These are phyloP conservation scores for Athalia cordata DNA, from an alignment of 2,888 invertebrate genomes.

Conservation along the genomic window DNA sequence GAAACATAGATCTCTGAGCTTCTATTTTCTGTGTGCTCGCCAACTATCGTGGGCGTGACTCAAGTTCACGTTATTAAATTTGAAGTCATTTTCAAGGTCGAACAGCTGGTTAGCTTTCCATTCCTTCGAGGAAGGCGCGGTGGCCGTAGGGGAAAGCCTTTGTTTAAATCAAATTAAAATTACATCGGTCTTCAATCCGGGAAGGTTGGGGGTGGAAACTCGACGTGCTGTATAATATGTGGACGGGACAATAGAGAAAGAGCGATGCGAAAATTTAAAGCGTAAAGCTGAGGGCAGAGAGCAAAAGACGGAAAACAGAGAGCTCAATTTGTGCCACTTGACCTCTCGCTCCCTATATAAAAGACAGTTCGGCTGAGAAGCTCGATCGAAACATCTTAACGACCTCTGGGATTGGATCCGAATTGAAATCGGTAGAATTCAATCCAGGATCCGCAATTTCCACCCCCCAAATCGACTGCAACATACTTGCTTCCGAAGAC, in stretches of 20 bases:
- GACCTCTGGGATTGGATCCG: slow-evolving; percentile 29
- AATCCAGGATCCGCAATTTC: neutral
- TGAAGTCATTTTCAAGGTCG: neutral
- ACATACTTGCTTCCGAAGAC: neutral
- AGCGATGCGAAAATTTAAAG: no score
- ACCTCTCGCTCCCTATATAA: slow-evolving; percentile 33
- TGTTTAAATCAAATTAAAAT: slow-evolving; percentile 17
- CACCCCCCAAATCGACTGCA: neutral
- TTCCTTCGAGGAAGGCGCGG: neutral
- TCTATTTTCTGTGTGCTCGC: neutral
- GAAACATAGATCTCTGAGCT: neutral
- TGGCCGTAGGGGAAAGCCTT: neutral
- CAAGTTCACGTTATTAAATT: no score
- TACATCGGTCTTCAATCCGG: neutral
- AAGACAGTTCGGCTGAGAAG: slow-evolving; percentile 1
- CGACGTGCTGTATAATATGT: neutral
- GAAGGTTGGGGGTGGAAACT: neutral
- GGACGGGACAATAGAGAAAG: neutral
- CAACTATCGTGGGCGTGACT: no score
- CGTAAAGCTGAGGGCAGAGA: neutral
- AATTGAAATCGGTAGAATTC: slow-evolving; percentile 30
- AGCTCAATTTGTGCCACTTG: slow-evolving; percentile 36
- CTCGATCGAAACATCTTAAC: slow-evolving; percentile 26
- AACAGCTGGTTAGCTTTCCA: slow-evolving; percentile 11
- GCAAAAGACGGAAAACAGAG: slow-evolving; percentile 14